Evolutionary conservation across 2,888 invertebrate genomes (phyloP).

Genomic region (Panorpa germanica): DNA sequence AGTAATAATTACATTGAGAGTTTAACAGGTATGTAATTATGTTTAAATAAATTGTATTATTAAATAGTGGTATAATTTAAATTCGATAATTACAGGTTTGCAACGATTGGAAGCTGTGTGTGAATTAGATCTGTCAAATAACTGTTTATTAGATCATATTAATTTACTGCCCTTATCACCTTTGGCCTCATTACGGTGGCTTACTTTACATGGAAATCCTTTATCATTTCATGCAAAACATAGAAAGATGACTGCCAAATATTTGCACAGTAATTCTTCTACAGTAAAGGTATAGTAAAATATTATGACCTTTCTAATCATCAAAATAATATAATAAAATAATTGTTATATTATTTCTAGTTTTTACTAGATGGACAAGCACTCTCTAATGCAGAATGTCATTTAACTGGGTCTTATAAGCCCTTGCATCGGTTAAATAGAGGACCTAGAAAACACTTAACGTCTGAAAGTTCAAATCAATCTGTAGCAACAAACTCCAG

Average conservation of each 20-base stretch:
- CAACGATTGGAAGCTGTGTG: slow-evolving; percentile 30
- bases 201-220: slow-evolving; percentile 41
- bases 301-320: slow-evolving; percentile 5
- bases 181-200: slow-evolving; percentile 29
- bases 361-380: slow-evolving; percentile 34
- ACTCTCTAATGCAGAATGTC: slow-evolving; percentile 31
- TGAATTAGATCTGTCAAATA: slow-evolving; percentile 40
- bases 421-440: slow-evolving; percentile 13
- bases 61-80: slow-evolving; percentile 3
- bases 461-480: slow-evolving; percentile 8
- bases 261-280: slow-evolving; percentile 32
- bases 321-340: too few species aligned
- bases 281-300: slow-evolving; percentile 23
- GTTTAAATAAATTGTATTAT: slow-evolving; percentile 5
- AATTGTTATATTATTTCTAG: slow-evolving; percentile 15
- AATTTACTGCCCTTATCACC: slow-evolving; percentile 31
- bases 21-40: slow-evolving; percentile 25
- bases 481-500: too few species aligned
- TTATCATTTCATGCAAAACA: slow-evolving; percentile 39
- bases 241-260: slow-evolving; percentile 29
- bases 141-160: slow-evolving; percentile 40
- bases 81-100: slow-evolving; percentile 20
- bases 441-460: slow-evolving; percentile 8
- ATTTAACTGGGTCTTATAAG: slow-evolving; percentile 24
- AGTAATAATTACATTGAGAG: slow-evolving; percentile 45